Evolutionary conservation across 2,113 vertebrate species (phyloP), one percentile per base, ranked within the genome.

Genomic region (Bos javanicus): DNA sequence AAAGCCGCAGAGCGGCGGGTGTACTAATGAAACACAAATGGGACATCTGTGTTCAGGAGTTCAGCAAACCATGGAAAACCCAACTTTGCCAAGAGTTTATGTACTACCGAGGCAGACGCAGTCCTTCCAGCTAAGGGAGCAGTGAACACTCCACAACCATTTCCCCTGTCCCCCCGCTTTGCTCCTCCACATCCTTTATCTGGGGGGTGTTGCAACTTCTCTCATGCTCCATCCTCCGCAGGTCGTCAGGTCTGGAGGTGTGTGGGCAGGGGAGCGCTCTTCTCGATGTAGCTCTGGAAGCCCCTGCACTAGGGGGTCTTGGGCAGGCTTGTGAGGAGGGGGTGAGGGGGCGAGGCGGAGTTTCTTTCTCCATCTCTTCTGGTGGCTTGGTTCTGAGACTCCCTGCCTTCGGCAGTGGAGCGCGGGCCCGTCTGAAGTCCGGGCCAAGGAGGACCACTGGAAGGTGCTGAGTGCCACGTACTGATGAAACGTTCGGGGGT

Each of bases 21-120:
- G 98, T 97, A 98, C 99, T 99, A 98, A 99, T 99, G 99, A 99
- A 99, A 99, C 98, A 99, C 99, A 99, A 99, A 99, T 99, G 98
- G 99, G 99, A 99, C 99, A 99, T 99, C 99, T 99, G 99, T 98
- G 99, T 98, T 98, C 99, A 94, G 98, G 99, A 99, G 99, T 98
- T 99, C 98, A 98, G 99, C 98, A 99, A 98, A 98, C 98, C 99
- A 95, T 94, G 98, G 97, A 98, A 95, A 98, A 57, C 56, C 14
- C 83, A 97, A 96, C 98, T 98, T 97, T 98, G 99, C 99, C 99
- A 99, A 98, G 97, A 97, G 97, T 96, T 87, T 64, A 91, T 86
- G 97, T 76, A 94, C 96, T 86, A 50, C 64, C 16, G 95, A 94
- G 81, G 95, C 82, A 76, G 95, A 56, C 6, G 26, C 48, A 1